Evolutionary conservation across 2,113 vertebrate genomes (phyloP).

Genomic region (Chlamydotis undulata): DNA sequence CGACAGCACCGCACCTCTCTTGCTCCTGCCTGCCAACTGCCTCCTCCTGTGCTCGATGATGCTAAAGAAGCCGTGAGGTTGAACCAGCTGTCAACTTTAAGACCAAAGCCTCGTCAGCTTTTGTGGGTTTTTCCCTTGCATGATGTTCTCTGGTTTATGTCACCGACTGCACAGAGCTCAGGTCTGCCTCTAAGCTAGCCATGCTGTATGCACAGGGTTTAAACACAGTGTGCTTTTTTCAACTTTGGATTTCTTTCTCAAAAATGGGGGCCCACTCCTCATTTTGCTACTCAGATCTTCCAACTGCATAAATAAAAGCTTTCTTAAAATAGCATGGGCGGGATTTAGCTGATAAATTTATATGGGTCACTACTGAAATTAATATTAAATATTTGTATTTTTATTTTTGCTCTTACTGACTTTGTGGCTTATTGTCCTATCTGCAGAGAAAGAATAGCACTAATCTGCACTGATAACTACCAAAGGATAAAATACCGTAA

Average conservation of each 20-base stretch:
- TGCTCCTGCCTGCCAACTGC: not conserved
- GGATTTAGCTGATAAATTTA: not conserved
- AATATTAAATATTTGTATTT: not conserved
- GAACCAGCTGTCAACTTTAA: not conserved
- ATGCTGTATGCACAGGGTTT: not conserved
- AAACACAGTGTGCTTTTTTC: not conserved
- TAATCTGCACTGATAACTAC: not conserved
- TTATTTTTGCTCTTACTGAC: not conserved
- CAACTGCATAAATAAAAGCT: not conserved
- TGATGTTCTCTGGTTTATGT: not conserved
- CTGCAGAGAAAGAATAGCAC: not conserved
- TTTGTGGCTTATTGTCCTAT: not conserved
- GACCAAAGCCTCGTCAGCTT: not conserved
- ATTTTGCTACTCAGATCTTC: not conserved
- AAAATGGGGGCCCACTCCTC: rapidly evolving
- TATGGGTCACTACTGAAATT: not conserved
- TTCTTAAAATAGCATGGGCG: not conserved
- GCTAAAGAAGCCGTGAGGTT: too few species aligned
- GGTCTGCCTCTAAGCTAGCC: too few species aligned
- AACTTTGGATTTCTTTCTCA: not conserved
- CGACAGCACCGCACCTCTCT: not conserved
- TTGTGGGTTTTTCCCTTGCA: too few species aligned
- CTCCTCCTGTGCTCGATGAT: not conserved
- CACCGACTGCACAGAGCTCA: not conserved
- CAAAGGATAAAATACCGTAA: not conserved